A percentile compares a stretch with the other conserved stretches of the same genome.
These are phyloP conservation scores for Ypsolopha sequella DNA, from an alignment of 2,888 invertebrate genomes.

Conservation along the genomic window DNA sequence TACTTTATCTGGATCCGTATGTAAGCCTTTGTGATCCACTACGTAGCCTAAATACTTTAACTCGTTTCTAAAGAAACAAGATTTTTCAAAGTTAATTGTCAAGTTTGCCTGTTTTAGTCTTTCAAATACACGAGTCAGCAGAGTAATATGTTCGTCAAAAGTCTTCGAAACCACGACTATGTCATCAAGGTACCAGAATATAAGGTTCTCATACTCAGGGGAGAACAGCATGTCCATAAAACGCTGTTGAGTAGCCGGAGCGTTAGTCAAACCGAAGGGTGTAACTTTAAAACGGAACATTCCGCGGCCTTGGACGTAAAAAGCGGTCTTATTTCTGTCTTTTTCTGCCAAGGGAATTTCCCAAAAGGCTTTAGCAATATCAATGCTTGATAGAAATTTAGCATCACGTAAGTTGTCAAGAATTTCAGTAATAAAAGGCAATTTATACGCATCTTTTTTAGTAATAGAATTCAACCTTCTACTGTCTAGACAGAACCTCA, in stretches of 20 bases:
- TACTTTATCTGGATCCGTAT: slow-evolving; percentile 15
- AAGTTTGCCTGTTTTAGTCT: slow-evolving; percentile 14
- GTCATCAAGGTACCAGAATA: slow-evolving; percentile 16
- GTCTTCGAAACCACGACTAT: slow-evolving; percentile 10
- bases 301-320: slow-evolving; percentile 12
- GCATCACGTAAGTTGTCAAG: slow-evolving; percentile 18
- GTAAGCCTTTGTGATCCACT: slow-evolving; percentile 14
- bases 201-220: slow-evolving; percentile 10
- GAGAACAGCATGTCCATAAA: slow-evolving; percentile 6
- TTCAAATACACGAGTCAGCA: slow-evolving; percentile 10
- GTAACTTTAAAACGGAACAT: slow-evolving; percentile 11
- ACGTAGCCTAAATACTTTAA: slow-evolving; percentile 14
- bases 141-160: slow-evolving; percentile 12
- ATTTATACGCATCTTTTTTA: slow-evolving; percentile 9
- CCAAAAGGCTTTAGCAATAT: slow-evolving; percentile 13
- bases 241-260: slow-evolving; percentile 5
- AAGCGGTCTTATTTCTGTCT: slow-evolving; percentile 5
- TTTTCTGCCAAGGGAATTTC: slow-evolving; percentile 2
- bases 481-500: slow-evolving; percentile 13
- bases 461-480: slow-evolving; percentile 13
- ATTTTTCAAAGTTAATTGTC: slow-evolving; percentile 15
- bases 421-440: slow-evolving; percentile 17
- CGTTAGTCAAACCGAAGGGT: slow-evolving; percentile 12
- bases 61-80: slow-evolving; percentile 13
- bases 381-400: slow-evolving; percentile 13